A percentile compares a stretch with the other conserved stretches of the same genome.
Evolutionary conservation across 2,888 invertebrate genomes (phyloP).

Genomic region (Drosophila ustulata): DNA sequence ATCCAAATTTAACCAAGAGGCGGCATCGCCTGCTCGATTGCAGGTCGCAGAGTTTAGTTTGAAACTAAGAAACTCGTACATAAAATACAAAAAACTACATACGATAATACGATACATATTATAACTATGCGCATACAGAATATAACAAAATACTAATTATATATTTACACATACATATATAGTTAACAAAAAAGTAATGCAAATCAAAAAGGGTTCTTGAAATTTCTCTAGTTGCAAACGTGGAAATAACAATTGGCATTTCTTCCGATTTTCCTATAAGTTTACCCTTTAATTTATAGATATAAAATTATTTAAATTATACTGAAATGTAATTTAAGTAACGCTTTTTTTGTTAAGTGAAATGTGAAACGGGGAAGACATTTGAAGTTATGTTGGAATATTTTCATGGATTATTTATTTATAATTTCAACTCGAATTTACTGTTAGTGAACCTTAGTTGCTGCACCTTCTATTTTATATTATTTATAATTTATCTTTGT

Average conservation of each 20-base stretch:
- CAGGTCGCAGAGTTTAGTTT: constrained; percentile 73
- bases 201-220: constrained; percentile 41
- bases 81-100: constrained; percentile 33
- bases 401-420: constrained; percentile 66
- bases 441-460: constrained; percentile 53
- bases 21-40: constrained; percentile 63
- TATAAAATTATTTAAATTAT: constrained; percentile 16
- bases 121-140: constrained; percentile 38
- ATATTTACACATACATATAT: constrained; percentile 33
- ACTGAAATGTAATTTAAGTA: constrained; percentile 30
- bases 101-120: constrained; percentile 28
- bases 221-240: constrained; percentile 38
- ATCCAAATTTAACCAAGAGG: constrained; percentile 58
- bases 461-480: constrained; percentile 45
- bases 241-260: constrained; percentile 50
- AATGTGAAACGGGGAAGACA: constrained; percentile 51
- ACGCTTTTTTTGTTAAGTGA: constrained; percentile 42
- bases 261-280: constrained; percentile 26
- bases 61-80: constrained; percentile 72
- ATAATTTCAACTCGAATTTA: constrained; percentile 71
- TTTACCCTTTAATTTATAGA: constrained; percentile 11
- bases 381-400: constrained; percentile 45
- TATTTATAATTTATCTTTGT: constrained; percentile 69
- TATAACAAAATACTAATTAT: constrained; percentile 42
- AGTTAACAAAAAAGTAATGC: constrained; percentile 21